Evolutionary conservation across 2,888 invertebrate species (phyloP), one percentile per base, ranked within the genome.

Genomic region (Unio delphinus): DNA sequence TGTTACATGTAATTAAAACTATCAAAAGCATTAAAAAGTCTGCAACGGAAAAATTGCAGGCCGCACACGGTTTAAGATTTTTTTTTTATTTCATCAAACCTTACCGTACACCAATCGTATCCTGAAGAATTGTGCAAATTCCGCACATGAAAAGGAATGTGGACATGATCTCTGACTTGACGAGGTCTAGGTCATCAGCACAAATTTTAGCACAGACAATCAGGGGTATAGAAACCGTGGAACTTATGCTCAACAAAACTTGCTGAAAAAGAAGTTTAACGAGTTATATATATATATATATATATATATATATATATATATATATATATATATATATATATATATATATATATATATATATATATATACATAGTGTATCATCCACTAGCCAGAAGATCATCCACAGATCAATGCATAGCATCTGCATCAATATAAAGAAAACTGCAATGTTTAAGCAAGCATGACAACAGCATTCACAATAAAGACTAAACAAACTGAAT

Each of bases 91-190:
- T 15, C 11, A 34, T n/a, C 20, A 45, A 23, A 58, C 66, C 76
- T 64, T 69, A 87, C 87, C 87, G 80, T 30, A 85, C 85, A 3
- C 87, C 87, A 1, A 86, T 17, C 0, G 80, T 74, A 34, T 76
- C 78, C 67, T 87, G 87, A 54, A 87, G 75, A 4, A 87, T 64
- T 18, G 87, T 87, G 67, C 84, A 81, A 1, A 86, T 69, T 0
- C 87, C 87, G 68, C 85, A 86, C 83, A 86, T 86, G 69, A 86
- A 81, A 60, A 86, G 74, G 67, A 85, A 86, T 23, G 86, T 86
- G 54, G 82, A 83, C 82, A 85, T 79, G n/a, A 86, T 80, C 65
- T 85, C 78, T 0, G 85, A 81, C 64, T 83, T 83, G 60, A 82
- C 85, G 58, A 83, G 72, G 64, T 81, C 80, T 64, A 82, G 72